Conservation (phyloP, 2,797 vertebrate species). For the Micrastur ruficollis region DNA sequence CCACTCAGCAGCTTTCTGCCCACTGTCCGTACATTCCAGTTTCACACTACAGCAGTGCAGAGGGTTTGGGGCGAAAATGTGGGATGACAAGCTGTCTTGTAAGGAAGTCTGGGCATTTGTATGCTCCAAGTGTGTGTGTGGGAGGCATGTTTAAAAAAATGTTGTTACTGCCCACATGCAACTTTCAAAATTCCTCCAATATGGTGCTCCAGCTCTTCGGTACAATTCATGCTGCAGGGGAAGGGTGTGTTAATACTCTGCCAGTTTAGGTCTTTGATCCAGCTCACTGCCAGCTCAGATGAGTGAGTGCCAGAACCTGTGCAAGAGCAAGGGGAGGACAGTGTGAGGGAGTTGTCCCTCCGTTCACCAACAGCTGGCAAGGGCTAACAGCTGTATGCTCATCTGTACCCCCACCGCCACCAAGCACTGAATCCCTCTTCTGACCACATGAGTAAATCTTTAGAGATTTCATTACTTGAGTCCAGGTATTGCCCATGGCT, state of each 20-base stretch:
- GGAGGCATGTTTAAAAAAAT: not conserved
- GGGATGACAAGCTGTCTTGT: not conserved
- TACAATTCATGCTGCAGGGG: not conserved
- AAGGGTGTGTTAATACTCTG: not conserved
- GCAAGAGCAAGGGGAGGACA: not conserved
- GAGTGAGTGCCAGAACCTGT: not conserved
- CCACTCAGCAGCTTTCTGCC: not conserved
- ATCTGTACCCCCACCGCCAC: not conserved
- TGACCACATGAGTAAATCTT: not conserved
- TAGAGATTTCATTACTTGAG: not conserved
- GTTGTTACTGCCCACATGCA: not conserved
- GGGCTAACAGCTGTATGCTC: not conserved
- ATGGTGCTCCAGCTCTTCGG: not conserved
- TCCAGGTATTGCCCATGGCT: not conserved
- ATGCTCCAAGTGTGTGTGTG: not conserved
- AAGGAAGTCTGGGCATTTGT: not conserved
- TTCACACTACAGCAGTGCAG: not conserved
- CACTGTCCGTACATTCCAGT: fast-evolving
- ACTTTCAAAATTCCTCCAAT: not conserved
- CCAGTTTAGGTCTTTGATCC: not conserved
- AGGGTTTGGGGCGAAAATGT: not conserved
- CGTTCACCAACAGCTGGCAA: not conserved
- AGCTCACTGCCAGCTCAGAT: not conserved
- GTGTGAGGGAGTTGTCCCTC: not conserved
- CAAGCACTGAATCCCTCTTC: not conserved